Base-by-base conservation (phyloP, 2,888 invertebrate species). In the Pollenia labialis region DNA sequence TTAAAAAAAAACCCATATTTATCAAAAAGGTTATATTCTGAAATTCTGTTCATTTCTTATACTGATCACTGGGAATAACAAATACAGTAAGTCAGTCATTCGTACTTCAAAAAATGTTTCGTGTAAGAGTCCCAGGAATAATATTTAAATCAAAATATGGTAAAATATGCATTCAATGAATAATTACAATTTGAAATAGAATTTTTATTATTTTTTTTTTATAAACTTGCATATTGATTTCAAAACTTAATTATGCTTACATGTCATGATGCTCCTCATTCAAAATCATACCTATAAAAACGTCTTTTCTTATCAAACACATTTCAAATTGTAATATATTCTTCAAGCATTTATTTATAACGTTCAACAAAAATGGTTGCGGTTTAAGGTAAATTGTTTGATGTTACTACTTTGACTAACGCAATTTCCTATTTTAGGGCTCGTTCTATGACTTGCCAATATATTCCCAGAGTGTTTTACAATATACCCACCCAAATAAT, bases 391-490 rank as follows among this genome's bases (percentile, higher is more conserved):
- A 87, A 87, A 81, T 85, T 85, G 85, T 85, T 87, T 85, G 75
- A 79, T 82, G 68, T 82, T 84, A 18, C 42, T 77, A 64, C n/a
- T 84, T 76, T 87, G 81, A 81, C 72, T 87, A 88, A 88, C 84
- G 52, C 83, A 88, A 87, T 89, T 88, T 89, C 88, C 89, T 85
- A 88, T 89, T 89, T 81, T 89, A 89, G 89, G 85, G 86, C 77
- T 88, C 84, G 87, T 80, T 87, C 64, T 72, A 81, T 85, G 81
- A 85, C 81, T 85, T 88, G 50, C 69, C 81, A 69, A 82, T 64
- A 66, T 69, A 82, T 79, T 86, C 82, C 86, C 80, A 81, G 77
- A 81, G 81, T 12, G 74, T 71, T 85, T 69, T 50, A 42, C 60
- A 52, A 62, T 69, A 77, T 62, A 18, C 69, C 80, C 74, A 79